Base-by-base conservation (phyloP, 2,797 vertebrate genomes). In the Euphonia xanthogaster region DNA sequence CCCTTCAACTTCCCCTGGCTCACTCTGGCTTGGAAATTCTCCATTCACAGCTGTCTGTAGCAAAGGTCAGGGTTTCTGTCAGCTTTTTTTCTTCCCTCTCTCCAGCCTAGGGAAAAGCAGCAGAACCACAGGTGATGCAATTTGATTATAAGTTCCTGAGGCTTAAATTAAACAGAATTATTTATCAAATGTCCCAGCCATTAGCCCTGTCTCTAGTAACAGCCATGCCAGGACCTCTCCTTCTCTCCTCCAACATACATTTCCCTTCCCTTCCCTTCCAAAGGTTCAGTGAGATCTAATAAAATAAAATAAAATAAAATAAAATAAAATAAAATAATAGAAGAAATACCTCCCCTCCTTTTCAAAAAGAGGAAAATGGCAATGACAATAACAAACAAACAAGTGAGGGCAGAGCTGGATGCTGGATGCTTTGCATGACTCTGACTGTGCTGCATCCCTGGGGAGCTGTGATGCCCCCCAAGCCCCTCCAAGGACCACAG, bases 121-220 rank as follows among this genome's bases (percentile, higher is more conserved):
- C 61, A 58, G 78, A 92, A 86, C 84, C 89, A 72, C 91, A 94
- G 94, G 94, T 96, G 95, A 96, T 86, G 62, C 61, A 83, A 77
- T 94, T 94, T 9, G 24, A 91, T 96, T 91, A 88, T 75, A 83
- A 95, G 19, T 40, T 93, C 84, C 84, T 2, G 10, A 90, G 84
- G 89, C 24, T 94, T 80, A 95, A 95, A 96, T 93, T 65, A 92
- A 94, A 86, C 68, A 74, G 90, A 94, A 96, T 95, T 91, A 89
- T 94, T 96, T 94, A 93, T 87, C 81, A 92, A 95, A 91, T 77
- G 78, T 77, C 68, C 73, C 30, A 12, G 65, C 86, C 45, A 77
- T 95, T 94, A 90, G 57, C 75, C 74, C 54, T 1, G 6, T 42
- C 78, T 77, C 47, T 45, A 78, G 67, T 63, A 91, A 74, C 51